A percentile compares a stretch with the other conserved stretches of the same genome.
Evolutionary conservation across 1,140 invertebrate genomes (phyloP).

Genomic region (Teleopsis dalmanni): DNA sequence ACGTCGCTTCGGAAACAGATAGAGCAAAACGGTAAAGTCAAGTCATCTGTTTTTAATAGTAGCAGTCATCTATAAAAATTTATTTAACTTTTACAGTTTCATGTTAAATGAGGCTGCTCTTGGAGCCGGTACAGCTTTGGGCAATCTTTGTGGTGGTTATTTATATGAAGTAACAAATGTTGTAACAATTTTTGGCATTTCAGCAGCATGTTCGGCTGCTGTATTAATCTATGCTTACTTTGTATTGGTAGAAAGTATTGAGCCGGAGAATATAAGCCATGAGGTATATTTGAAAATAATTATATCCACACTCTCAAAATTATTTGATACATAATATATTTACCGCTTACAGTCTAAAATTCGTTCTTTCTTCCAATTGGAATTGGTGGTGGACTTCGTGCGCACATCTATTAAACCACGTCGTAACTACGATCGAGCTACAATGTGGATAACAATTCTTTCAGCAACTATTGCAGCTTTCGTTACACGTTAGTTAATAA

Average conservation of each 20-base stretch:
- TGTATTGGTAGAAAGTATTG: constrained; percentile 7
- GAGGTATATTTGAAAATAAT: neutral
- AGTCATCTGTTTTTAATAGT: constrained; percentile 23
- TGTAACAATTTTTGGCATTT: constrained; percentile 1
- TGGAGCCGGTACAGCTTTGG: constrained; percentile 47
- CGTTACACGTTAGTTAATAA: constrained; percentile 24
- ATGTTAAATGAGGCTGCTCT: constrained; percentile 49
- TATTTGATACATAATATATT: neutral
- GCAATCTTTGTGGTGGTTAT: constrained; percentile 44
- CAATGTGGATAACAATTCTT: constrained; percentile 50
- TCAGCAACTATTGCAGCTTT: constrained; percentile 48
- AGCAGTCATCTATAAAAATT: constrained; percentile 12
- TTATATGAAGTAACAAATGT: constrained; percentile 1
- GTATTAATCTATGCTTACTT: constrained; percentile 5
- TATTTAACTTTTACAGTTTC: constrained; percentile 41
- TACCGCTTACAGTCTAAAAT: constrained; percentile 33
- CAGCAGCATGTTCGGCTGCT: neutral
- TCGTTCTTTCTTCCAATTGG: constrained; percentile 47
- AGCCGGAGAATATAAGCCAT: neutral
- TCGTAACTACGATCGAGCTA: constrained; percentile 48
- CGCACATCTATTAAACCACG: constrained; percentile 50
- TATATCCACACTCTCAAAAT: neutral
- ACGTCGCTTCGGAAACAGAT: constrained; percentile 43
- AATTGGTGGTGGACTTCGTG: constrained; percentile 50
- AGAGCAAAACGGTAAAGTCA: neutral